Evolutionary conservation across 1,140 invertebrate species (phyloP).

Genomic region (Nephotettix cincticeps): DNA sequence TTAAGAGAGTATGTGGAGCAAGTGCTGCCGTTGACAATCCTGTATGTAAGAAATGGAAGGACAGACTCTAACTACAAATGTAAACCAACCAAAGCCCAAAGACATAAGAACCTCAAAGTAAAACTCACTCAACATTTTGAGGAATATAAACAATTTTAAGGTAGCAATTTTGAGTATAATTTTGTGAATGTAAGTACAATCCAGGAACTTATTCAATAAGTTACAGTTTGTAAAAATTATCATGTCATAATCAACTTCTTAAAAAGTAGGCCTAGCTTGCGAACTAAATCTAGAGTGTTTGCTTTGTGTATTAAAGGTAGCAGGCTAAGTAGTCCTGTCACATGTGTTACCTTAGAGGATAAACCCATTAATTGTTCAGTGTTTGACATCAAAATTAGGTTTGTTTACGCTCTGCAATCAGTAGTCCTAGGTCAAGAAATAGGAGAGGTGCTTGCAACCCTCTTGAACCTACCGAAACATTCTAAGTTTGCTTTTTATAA

Average conservation of each 20-base stretch:
- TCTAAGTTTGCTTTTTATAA: conserved; percentile 7
- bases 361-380: neutral
- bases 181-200: neutral
- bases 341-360: neutral
- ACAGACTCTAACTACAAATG: no score
- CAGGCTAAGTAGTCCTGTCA: conserved; percentile 8
- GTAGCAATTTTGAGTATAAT: neutral
- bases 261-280: conserved; percentile 6
- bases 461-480: conserved; percentile 4
- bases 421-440: neutral
- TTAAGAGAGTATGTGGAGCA: no score
- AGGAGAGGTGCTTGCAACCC: neutral
- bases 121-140: conserved; percentile 16
- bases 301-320: neutral
- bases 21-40: no score
- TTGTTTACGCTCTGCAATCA: neutral
- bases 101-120: conserved; percentile 9
- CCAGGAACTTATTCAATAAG: conserved; percentile 9
- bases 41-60: no score
- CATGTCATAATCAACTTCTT: neutral
- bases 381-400: conserved; percentile 4
- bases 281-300: conserved; percentile 9
- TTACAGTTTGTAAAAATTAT: conserved; percentile 13
- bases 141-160: neutral
- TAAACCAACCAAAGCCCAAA: no score